A percentile compares a stretch with the other conserved stretches of the same genome.
phyloP scores from a whole-genome alignment of 2,797 vertebrate species.

The Aselliscus stoliczkanus region DNA sequence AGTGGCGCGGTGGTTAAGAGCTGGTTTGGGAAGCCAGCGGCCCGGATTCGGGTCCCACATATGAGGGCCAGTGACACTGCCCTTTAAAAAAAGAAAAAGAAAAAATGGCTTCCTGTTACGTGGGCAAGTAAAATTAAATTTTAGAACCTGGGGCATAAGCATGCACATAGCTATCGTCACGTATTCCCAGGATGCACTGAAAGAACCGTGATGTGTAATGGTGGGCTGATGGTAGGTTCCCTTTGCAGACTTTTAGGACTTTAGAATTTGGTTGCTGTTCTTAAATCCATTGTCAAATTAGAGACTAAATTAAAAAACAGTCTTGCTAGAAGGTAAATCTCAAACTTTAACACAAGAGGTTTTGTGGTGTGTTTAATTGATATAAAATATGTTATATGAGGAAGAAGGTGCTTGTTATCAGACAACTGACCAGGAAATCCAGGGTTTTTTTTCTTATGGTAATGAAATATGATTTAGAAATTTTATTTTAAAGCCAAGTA shows the following conservation, averaged over 20 bases:
- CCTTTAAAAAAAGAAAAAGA: too few species aligned
- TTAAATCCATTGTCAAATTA: background rate
- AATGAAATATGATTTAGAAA: background rate
- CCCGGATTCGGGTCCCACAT: too few species aligned
- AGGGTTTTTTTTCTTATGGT: background rate
- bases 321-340: background rate
- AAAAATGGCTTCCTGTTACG: background rate
- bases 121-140: background rate
- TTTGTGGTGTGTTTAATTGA: background rate
- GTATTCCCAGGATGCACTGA: background rate
- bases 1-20: too few species aligned
- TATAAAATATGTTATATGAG: background rate
- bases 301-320: background rate
- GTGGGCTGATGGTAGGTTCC: background rate
- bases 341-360: background rate
- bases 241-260: background rate
- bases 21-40: too few species aligned
- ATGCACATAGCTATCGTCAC: background rate
- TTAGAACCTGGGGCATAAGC: background rate
- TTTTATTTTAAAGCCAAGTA: slow-evolving; percentile 23
- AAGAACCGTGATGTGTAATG: background rate
- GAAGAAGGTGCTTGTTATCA: background rate
- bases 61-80: too few species aligned
- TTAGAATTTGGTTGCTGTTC: background rate
- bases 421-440: background rate